Conservation (phyloP, 2,888 invertebrate species). For the Altica lythri region DNA sequence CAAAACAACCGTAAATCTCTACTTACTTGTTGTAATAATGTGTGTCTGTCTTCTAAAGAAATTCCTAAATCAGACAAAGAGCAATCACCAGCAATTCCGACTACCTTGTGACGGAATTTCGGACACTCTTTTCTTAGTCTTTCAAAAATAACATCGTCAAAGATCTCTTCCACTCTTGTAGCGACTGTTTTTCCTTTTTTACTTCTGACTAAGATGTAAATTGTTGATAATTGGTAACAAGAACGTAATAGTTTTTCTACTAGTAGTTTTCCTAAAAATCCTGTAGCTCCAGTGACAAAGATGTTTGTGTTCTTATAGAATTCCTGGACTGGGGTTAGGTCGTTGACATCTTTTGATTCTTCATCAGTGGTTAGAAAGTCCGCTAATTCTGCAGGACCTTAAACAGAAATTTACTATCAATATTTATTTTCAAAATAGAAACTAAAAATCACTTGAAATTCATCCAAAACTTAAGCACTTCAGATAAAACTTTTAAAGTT, state of each 20-base stretch:
- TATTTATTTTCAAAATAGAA: background rate
- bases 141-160: conserved; percentile 60
- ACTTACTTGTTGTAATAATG: conserved; percentile 38
- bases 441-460: too few relatives aligned
- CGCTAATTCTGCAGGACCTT: background rate
- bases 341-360: background rate
- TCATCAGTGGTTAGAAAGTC: background rate
- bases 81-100: conserved; percentile 65
- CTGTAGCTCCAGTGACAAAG: conserved; percentile 84
- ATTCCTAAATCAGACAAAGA: conserved; percentile 65
- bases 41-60: conserved; percentile 61
- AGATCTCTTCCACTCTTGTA: conserved; percentile 62
- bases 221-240: conserved; percentile 71
- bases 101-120: conserved; percentile 66
- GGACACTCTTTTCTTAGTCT: conserved; percentile 62
- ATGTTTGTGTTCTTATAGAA: conserved; percentile 72
- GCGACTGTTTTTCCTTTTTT: conserved; percentile 70
- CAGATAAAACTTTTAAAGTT: too few relatives aligned
- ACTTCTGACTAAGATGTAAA: conserved; percentile 77
- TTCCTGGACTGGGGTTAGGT: conserved; percentile 51
- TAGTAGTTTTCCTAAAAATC: conserved; percentile 88
- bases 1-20: too few relatives aligned
- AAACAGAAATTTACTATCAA: background rate
- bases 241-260: conserved; percentile 86
- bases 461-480: too few relatives aligned